Conservation (phyloP, 2,888 invertebrate genomes). For the Drosophila affinis region DNA sequence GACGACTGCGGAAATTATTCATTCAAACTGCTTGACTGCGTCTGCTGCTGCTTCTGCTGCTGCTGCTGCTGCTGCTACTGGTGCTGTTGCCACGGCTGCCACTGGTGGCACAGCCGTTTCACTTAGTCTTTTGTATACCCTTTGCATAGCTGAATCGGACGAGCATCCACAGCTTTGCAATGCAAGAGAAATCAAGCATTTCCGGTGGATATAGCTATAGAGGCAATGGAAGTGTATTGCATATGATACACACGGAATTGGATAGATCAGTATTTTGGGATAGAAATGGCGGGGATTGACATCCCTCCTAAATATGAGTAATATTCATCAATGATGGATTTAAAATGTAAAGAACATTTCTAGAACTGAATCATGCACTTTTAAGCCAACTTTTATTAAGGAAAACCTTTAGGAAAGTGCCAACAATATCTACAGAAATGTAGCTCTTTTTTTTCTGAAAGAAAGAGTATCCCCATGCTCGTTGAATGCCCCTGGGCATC, state of each 20-base stretch:
- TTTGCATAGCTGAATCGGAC: not conserved
- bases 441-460: too few species aligned
- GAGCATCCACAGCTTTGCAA: not conserved
- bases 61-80: conserved; percentile 24
- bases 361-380: too few species aligned
- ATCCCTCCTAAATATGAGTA: too few species aligned
- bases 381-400: too few species aligned
- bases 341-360: too few species aligned
- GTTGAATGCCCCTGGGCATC: not conserved
- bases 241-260: too few species aligned
- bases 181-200: not conserved
- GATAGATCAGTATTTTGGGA: too few species aligned
- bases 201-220: not conserved
- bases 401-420: too few species aligned
- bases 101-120: conserved; percentile 17
- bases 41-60: conserved; percentile 44
- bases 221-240: too few species aligned
- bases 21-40: conserved; percentile 60
- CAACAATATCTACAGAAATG: too few species aligned
- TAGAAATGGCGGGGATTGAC: too few species aligned
- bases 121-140: conserved; percentile 2
- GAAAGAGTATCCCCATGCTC: not conserved
- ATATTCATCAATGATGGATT: too few species aligned
- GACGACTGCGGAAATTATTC: conserved; percentile 74
- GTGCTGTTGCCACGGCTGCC: not conserved